phyloP scores from a whole-genome alignment of 2,888 invertebrate genomes.

The Brachyptera risi region DNA sequence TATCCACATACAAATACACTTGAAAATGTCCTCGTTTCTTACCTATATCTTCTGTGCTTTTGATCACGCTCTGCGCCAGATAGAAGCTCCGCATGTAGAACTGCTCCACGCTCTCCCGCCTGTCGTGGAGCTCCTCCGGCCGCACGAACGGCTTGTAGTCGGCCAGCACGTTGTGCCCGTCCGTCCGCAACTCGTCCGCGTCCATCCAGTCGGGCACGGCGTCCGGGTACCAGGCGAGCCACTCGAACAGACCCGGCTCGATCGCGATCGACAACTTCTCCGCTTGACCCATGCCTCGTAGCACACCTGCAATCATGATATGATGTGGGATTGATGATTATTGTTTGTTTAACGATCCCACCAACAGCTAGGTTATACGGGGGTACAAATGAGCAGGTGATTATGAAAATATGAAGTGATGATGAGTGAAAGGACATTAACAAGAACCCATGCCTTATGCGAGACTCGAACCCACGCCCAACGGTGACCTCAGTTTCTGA shows the following conservation, averaged over 20 bases:
- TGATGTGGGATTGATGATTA: too few relatives aligned
- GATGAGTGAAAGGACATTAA: too few relatives aligned
- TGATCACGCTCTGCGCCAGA: conserved; percentile 55
- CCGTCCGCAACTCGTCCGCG: conserved; percentile 61
- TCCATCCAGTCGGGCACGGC: conserved; percentile 76
- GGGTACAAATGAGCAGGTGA: too few relatives aligned
- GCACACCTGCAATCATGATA: not conserved
- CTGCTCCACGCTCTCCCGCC: conserved; percentile 60
- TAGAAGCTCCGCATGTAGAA: conserved; percentile 62
- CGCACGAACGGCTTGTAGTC: conserved; percentile 61
- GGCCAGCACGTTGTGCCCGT: conserved; percentile 72
- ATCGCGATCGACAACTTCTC: conserved; percentile 54
- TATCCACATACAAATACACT: too few relatives aligned
- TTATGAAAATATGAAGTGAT: too few relatives aligned
- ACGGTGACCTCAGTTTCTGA: too few relatives aligned
- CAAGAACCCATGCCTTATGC: too few relatives aligned
- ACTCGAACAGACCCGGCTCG: conserved; percentile 92
- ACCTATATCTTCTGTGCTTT: conserved; percentile 49
- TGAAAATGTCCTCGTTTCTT: conserved; percentile 7
- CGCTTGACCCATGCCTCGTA: conserved; percentile 24
- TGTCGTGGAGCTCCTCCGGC: conserved; percentile 50
- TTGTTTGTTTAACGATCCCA: too few relatives aligned
- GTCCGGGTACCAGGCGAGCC: conserved; percentile 84
- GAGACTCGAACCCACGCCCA: too few relatives aligned
- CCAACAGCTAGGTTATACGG: too few relatives aligned